A percentile compares a stretch with the other conserved stretches of the same genome.
These are phyloP conservation scores for Trichosurus vulpecula DNA, from an alignment of 2,797 vertebrate genomes.

Conservation along the genomic window DNA sequence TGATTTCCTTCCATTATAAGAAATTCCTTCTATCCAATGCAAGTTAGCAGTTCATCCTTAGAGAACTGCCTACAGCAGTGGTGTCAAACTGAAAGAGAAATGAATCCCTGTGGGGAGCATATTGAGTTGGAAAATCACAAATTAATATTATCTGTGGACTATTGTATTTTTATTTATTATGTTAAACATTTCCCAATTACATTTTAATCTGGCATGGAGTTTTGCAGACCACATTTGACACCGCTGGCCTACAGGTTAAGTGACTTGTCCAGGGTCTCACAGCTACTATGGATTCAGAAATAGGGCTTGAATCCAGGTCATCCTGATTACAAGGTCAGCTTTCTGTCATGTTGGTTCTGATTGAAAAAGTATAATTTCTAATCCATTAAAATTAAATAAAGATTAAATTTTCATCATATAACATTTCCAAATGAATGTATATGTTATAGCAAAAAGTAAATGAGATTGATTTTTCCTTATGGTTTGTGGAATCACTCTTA, in stretches of 20 bases:
- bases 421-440: not conserved
- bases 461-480: slow-evolving; percentile 24
- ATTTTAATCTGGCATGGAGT: not conserved
- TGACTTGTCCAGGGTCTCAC: not conserved
- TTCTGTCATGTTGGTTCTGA: slow-evolving; percentile 22
- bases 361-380: slow-evolving; percentile 16
- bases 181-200: not conserved
- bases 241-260: not conserved
- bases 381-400: slow-evolving; percentile 49
- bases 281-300: not conserved
- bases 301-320: not conserved
- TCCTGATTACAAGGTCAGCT: not conserved
- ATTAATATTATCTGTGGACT: not conserved
- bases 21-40: not conserved
- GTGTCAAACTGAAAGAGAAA: not conserved
- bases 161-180: not conserved
- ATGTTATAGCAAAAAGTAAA: slow-evolving; percentile 27
- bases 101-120: not conserved
- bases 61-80: not conserved
- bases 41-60: not conserved
- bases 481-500: slow-evolving; percentile 15
- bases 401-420: slow-evolving; percentile 30
- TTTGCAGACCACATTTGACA: not conserved
- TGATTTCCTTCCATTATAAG: not conserved
- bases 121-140: not conserved